These are phyloP conservation scores for Eumerus sabulonum DNA, from an alignment of 2,888 invertebrate genomes.

Conservation along the genomic window DNA sequence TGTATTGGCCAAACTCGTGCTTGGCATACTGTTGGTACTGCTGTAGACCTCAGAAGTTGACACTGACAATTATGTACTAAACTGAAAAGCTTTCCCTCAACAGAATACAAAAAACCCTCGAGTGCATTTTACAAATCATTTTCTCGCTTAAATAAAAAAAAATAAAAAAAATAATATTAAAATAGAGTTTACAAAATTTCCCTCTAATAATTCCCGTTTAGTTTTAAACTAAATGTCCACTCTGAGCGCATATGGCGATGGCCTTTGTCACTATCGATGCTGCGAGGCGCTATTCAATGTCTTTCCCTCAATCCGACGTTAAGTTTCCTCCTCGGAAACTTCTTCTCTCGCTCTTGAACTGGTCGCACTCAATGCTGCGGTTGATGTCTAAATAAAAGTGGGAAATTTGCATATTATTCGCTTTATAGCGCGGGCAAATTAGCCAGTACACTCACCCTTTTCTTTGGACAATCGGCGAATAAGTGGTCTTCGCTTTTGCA, in stretches of 20 bases:
- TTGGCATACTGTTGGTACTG: too few relatives aligned
- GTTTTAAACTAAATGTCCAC: constrained; percentile 61
- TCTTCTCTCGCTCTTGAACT: constrained; percentile 14
- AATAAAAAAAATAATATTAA: constrained; percentile 39
- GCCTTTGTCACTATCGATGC: constrained; percentile 32
- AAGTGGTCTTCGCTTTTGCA: constrained; percentile 94
- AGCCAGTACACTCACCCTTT: constrained; percentile 73
- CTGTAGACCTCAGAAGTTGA: too few relatives aligned
- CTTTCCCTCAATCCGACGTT: constrained; percentile 24
- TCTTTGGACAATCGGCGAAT: constrained; percentile 91
- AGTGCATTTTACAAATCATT: constrained; percentile 25
- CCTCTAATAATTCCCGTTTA: constrained; percentile 50
- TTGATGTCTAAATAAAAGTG: constrained; percentile 35
- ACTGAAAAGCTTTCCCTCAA: constrained; percentile 52
- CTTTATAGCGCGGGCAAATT: background rate
- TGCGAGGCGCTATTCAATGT: constrained; percentile 1
- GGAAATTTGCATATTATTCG: constrained; percentile 11
- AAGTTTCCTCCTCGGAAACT: constrained; percentile 44
- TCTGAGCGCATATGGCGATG: constrained; percentile 28
- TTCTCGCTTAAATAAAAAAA: constrained; percentile 32
- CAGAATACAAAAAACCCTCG: constrained; percentile 35
- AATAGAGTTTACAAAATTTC: constrained; percentile 44
- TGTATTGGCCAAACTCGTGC: too few relatives aligned
- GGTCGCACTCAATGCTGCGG: too few relatives aligned
- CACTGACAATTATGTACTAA: constrained; percentile 64